A percentile compares a stretch with the other conserved stretches of the same genome.
Evolutionary conservation across 2,888 invertebrate genomes (phyloP).

Genomic region (Andrena bucephala): DNA sequence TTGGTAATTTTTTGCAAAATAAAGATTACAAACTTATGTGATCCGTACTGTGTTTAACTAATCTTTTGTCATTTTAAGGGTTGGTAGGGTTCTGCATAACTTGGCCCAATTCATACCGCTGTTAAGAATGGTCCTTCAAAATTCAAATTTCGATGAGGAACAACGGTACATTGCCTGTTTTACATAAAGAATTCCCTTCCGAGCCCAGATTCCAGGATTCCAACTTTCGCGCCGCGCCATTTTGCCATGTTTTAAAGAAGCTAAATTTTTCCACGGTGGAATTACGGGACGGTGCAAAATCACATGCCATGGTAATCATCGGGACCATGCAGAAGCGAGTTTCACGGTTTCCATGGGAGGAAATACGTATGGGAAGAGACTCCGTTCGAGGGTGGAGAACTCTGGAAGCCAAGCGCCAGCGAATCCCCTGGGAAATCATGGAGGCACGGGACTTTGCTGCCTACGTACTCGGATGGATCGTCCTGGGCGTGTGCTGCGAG

Average conservation of each 20-base stretch:
- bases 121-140: background rate
- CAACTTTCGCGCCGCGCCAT: background rate
- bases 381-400: conserved; percentile 62
- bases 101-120: too few relatives aligned
- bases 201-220: background rate
- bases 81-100: too few relatives aligned
- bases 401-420: conserved; percentile 62
- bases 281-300: conserved; percentile 46
- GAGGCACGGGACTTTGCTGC: conserved; percentile 76
- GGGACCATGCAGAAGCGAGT: conserved; percentile 45
- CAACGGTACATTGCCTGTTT: background rate
- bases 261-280: conserved; percentile 33
- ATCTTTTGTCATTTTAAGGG: too few relatives aligned
- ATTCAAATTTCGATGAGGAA: background rate
- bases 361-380: conserved; percentile 59
- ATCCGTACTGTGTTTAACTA: too few relatives aligned
- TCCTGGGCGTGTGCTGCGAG: conserved; percentile 65
- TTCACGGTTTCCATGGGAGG: conserved; percentile 50
- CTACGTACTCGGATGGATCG: conserved; percentile 60
- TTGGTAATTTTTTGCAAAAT: too few relatives aligned
- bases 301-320: conserved; percentile 58
- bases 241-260: background rate
- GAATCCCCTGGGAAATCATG: conserved; percentile 82
- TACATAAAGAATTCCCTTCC: background rate
- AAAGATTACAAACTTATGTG: too few relatives aligned